Conservation (phyloP, 2,113 vertebrate genomes). For the Henicopernis longicauda region DNA sequence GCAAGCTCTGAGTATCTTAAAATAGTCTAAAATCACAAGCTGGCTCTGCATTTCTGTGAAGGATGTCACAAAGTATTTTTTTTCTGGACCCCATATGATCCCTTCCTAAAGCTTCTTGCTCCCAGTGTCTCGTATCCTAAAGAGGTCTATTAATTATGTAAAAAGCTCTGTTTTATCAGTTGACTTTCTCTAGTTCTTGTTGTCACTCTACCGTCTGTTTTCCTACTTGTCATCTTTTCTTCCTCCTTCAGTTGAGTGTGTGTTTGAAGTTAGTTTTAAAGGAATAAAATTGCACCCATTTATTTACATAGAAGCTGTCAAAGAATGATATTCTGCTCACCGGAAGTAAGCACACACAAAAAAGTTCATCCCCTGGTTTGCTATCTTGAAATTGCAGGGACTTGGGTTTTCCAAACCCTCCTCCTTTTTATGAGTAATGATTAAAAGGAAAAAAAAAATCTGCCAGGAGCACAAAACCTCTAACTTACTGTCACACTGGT, state of each 20-base stretch:
- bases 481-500: not conserved
- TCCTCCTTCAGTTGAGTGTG: not conserved
- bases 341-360: not conserved
- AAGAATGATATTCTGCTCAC: not conserved
- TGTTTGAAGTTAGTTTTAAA: constrained; percentile 37
- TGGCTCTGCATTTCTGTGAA: not conserved
- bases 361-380: not conserved
- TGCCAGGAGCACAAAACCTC: not conserved
- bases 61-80: not conserved
- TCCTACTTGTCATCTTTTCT: constrained; percentile 9
- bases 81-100: not conserved
- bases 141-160: not conserved
- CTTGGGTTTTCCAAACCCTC: not conserved
- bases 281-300: constrained; percentile 45
- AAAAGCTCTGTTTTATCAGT: not conserved
- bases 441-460: constrained; percentile 16
- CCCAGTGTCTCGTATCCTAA: not conserved
- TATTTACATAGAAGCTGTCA: constrained; percentile 45
- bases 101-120: not conserved
- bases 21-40: not conserved
- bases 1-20: not conserved
- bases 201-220: not conserved
- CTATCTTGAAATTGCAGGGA: constrained; percentile 28
- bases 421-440: not conserved
- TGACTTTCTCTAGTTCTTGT: not conserved